Conservation (phyloP, 2,113 vertebrate species). For the Oncorhynchus clarkii region DNA sequence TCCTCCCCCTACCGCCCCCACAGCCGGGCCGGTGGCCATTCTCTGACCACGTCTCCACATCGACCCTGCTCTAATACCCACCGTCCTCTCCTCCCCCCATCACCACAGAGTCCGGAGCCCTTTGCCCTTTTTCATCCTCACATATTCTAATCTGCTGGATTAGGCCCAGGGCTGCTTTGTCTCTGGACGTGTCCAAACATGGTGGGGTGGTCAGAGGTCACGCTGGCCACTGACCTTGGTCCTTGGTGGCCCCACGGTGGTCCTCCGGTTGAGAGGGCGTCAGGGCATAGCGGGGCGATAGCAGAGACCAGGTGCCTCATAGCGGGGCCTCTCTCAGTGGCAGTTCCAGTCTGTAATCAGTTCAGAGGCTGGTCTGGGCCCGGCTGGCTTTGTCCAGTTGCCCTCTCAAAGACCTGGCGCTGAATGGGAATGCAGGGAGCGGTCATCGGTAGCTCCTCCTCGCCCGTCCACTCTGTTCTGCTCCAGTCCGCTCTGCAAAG, state of each 20-base stretch:
- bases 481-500: background rate
- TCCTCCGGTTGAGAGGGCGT: conserved; percentile 25
- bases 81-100: conserved; percentile 16
- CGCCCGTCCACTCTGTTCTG: background rate
- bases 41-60: conserved; percentile 68
- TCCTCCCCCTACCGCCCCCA: conserved; percentile 27
- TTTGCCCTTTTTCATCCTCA: conserved; percentile 67
- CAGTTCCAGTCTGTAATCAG: conserved; percentile 63
- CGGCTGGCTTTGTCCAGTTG: conserved; percentile 66
- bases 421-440: conserved; percentile 60
- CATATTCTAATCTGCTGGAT: conserved; percentile 78
- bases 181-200: conserved; percentile 81
- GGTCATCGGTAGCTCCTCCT: conserved; percentile 61
- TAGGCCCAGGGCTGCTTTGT: conserved; percentile 70
- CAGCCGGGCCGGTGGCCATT: conserved; percentile 64
- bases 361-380: conserved; percentile 51
- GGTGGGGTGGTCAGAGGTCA: conserved; percentile 69
- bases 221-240: conserved; percentile 78
- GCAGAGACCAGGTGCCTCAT: conserved; percentile 48
- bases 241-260: conserved; percentile 45
- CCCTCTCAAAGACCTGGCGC: conserved; percentile 54
- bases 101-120: conserved; percentile 51
- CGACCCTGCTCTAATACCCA: conserved; percentile 50
- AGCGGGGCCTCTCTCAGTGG: conserved; percentile 37
- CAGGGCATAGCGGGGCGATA: conserved; percentile 56